phyloP scores from a whole-genome alignment of 1,140 invertebrate genomes.

The Cyrtorhinus lividipennis region DNA sequence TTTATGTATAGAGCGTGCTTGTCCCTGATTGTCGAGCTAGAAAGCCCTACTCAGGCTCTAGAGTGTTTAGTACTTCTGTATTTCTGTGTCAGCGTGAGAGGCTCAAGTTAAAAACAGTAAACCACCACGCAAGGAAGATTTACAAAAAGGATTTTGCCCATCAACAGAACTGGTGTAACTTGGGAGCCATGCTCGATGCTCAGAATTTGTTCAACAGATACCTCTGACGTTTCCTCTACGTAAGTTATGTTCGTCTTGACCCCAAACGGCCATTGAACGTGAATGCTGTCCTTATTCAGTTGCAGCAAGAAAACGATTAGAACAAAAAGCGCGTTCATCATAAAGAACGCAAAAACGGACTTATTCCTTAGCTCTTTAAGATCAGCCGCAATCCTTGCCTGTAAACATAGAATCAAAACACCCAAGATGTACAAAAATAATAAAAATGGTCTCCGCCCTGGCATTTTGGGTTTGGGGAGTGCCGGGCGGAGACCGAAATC shows the following conservation, averaged over 20 bases:
- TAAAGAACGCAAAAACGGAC: slow-evolving; percentile 94
- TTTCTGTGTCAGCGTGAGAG: not conserved
- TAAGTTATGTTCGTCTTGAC: slow-evolving; percentile 89
- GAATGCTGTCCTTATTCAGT: slow-evolving; percentile 91
- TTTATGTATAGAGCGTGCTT: no score
- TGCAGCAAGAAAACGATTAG: slow-evolving; percentile 96
- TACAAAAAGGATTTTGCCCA: slow-evolving; percentile 2
- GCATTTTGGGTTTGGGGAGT: not conserved
- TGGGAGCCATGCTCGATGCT: slow-evolving; percentile 7
- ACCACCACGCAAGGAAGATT: slow-evolving; percentile 15
- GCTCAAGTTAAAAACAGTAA: not conserved
- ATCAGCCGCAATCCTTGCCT: slow-evolving; percentile 74
- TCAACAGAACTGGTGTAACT: not conserved
- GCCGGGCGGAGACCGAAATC: slow-evolving; percentile 15
- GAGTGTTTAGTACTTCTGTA: no score
- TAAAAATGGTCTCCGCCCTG: slow-evolving; percentile 1
- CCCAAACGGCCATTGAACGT: slow-evolving; percentile 86
- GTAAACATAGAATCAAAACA: slow-evolving; percentile 33
- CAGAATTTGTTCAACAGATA: slow-evolving; percentile 29
- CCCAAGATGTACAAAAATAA: slow-evolving; percentile 11
- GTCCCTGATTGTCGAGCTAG: no score
- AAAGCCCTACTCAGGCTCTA: no score
- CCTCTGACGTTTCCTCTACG: slow-evolving; percentile 77
- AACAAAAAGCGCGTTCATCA: slow-evolving; percentile 98
- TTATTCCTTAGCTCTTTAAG: slow-evolving; percentile 89